Evolutionary conservation across 2,888 invertebrate genomes (phyloP).

Genomic region (Cephus spinipes): DNA sequence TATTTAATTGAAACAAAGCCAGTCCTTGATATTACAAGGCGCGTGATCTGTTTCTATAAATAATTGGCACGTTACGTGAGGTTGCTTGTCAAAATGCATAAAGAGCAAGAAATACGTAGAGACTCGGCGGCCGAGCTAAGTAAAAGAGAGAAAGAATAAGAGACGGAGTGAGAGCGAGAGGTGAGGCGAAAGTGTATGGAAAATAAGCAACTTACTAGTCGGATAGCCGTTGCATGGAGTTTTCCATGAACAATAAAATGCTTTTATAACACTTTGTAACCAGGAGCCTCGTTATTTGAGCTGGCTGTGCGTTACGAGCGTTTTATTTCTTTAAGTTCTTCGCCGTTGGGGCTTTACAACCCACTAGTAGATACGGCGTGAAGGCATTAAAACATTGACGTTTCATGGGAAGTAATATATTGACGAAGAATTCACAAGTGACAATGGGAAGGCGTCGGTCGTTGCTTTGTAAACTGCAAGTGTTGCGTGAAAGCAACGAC

Average conservation of each 20-base stretch:
- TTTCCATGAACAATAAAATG: slow-evolving; percentile 53
- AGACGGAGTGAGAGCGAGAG: background rate
- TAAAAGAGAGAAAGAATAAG: background rate
- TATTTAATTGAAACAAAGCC: too few species aligned
- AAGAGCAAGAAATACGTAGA: background rate
- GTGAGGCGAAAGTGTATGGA: background rate
- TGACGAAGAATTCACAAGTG: background rate
- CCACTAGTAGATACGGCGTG: background rate
- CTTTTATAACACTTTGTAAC: slow-evolving; percentile 51
- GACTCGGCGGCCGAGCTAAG: background rate
- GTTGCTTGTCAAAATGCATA: background rate
- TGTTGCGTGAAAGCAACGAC: background rate
- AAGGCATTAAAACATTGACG: background rate
- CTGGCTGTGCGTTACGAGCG: slow-evolving; percentile 42
- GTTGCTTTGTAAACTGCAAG: background rate
- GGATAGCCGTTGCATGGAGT: slow-evolving; percentile 21
- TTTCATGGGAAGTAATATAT: background rate
- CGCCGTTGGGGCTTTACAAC: slow-evolving; percentile 45
- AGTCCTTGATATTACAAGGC: too few species aligned
- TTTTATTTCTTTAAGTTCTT: slow-evolving; percentile 52
- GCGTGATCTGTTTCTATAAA: background rate
- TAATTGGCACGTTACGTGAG: background rate
- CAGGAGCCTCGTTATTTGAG: slow-evolving; percentile 34
- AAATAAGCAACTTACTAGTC: background rate
- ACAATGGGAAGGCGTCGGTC: background rate